Evolutionary conservation across 2,113 vertebrate genomes (phyloP).

Genomic region (Alethe diademata): DNA sequence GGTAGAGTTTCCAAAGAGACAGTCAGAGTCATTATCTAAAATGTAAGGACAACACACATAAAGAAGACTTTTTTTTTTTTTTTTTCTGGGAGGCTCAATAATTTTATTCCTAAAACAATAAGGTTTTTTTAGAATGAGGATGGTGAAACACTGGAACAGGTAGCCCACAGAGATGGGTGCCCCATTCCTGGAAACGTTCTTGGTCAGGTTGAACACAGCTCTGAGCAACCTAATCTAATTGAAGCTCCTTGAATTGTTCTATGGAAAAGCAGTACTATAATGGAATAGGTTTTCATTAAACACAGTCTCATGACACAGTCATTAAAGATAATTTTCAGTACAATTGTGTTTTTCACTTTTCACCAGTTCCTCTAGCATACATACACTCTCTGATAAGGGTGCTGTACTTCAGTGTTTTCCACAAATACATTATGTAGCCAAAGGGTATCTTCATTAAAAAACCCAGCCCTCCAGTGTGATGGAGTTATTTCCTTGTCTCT

Average conservation of each 20-base stretch:
- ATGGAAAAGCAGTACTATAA: not conserved
- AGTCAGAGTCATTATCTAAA: not conserved
- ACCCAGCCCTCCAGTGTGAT: fast-evolving
- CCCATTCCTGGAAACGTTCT: not conserved
- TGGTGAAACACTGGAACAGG: not conserved
- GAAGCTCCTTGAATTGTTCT: not conserved
- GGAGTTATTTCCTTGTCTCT: not conserved
- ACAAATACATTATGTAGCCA: not conserved
- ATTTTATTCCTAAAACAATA: not conserved
- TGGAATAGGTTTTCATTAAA: not conserved
- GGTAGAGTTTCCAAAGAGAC: not conserved
- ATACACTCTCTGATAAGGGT: not conserved
- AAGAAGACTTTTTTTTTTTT: not conserved
- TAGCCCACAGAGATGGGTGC: not conserved
- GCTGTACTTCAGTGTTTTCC: not conserved
- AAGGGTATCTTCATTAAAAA: not conserved
- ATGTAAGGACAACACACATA: not conserved
- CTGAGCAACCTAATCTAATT: not conserved
- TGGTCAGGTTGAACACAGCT: not conserved
- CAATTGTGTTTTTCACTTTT: not conserved
- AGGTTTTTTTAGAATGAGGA: not conserved
- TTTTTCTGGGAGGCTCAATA: not conserved
- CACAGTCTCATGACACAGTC: not conserved
- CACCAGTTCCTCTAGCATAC: not conserved
- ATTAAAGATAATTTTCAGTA: not conserved